Base-by-base conservation (phyloP, 1,140 invertebrate genomes). In the Panulirus ornatus region DNA sequence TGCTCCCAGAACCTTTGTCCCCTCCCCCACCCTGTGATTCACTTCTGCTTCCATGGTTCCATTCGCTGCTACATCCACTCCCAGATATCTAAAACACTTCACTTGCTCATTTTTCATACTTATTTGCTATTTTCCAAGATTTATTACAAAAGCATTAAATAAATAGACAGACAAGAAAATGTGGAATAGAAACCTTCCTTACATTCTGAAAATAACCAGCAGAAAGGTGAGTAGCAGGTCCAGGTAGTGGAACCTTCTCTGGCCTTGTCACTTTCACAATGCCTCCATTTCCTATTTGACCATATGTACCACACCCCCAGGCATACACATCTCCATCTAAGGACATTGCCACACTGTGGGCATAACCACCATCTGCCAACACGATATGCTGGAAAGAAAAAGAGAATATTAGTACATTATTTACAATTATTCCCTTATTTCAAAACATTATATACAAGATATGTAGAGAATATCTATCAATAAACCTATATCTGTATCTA, bases 131-230 rank as follows among this genome's bases (percentile, higher is more conserved):
- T n/a, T n/a, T n/a, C n/a, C n/a, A n/a, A n/a, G n/a, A n/a, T n/a
- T n/a, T n/a, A n/a, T n/a, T n/a, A n/a, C n/a, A n/a, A n/a, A n/a
- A n/a, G n/a, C n/a, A n/a, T n/a, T n/a, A n/a, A n/a, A n/a, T n/a
- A n/a, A n/a, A n/a, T n/a, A n/a, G n/a, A n/a, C n/a, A n/a, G n/a
- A n/a, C n/a, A n/a, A n/a, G n/a, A n/a, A n/a, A n/a, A n/a, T n/a
- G n/a, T n/a, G n/a, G n/a, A n/a, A n/a, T n/a, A n/a, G n/a, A n/a
- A n/a, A n/a, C n/a, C 86, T 84, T 84, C 95, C 96, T 95, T 95
- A 97, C 97, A 94, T 96, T 97, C 92, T 97, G 96, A 94, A 97
- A 98, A 94, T 97, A 97, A 93, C 96, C 96, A 44, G 96, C 96
- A 84, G 96, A 94, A 92, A 97, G 96, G 89, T 95, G 94, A 84